These are phyloP conservation scores for Oplegnathus fasciatus DNA, from an alignment of 2,113 vertebrate species.

Conservation along the genomic window DNA sequence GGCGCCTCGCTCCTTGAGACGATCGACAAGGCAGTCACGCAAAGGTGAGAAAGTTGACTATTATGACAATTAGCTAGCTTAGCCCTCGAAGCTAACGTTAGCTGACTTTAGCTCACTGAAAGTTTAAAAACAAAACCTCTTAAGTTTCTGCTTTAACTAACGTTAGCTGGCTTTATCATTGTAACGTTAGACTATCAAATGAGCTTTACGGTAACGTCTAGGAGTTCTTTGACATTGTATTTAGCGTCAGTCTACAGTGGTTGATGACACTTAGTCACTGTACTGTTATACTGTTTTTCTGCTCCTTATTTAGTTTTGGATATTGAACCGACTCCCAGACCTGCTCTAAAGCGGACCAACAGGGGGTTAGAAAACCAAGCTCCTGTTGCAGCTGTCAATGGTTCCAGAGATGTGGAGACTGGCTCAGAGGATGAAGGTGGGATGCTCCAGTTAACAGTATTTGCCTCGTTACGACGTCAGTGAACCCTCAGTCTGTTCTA, in stretches of 20 bases:
- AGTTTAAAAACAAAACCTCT: background rate
- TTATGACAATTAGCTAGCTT: conserved; percentile 24
- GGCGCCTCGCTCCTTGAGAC: background rate
- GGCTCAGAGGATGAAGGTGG: conserved; percentile 60
- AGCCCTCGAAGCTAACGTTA: conserved; percentile 7
- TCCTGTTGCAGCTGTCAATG: conserved; percentile 44
- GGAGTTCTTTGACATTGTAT: background rate
- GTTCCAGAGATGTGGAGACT: conserved; percentile 36
- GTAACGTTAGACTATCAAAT: background rate
- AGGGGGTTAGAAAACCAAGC: background rate
- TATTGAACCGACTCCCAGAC: conserved; percentile 56
- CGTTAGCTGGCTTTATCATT: background rate
- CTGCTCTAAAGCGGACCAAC: conserved; percentile 64
- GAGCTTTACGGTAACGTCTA: too few species aligned
- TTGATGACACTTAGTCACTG: background rate
- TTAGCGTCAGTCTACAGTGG: background rate
- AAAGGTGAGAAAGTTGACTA: conserved; percentile 30
- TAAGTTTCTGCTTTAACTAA: background rate
- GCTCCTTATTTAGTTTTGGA: conserved; percentile 3
- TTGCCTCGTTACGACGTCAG: background rate
- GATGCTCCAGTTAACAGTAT: background rate
- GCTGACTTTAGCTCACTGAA: background rate
- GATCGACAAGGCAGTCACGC: conserved; percentile 38
- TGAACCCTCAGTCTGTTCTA: background rate
- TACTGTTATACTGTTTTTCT: background rate